Conservation (phyloP, 2,113 vertebrate genomes). For the Dermatemys mawii region DNA sequence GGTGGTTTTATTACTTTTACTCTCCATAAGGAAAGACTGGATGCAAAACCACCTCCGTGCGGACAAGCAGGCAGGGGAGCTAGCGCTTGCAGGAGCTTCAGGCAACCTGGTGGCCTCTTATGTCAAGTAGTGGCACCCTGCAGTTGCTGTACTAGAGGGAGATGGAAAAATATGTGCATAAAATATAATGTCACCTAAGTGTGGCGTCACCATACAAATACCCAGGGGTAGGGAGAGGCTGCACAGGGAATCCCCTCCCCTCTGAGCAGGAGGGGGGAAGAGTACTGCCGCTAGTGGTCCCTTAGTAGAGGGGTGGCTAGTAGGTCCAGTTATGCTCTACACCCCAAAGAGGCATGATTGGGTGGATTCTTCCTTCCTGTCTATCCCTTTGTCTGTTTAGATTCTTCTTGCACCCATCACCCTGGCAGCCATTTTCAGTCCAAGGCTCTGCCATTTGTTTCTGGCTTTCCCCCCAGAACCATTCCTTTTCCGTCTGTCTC, state of each 20-base stretch:
- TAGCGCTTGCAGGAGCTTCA: not conserved
- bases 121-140: not conserved
- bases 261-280: not conserved
- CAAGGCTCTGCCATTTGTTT: rapidly evolving
- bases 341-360: not conserved
- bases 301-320: not conserved
- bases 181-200: not conserved
- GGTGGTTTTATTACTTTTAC: conserved; percentile 53
- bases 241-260: rapidly evolving
- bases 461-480: not conserved
- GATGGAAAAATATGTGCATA: not conserved
- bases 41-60: not conserved
- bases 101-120: not conserved
- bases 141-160: rapidly evolving
- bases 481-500: not conserved
- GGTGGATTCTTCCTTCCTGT: not conserved
- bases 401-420: not conserved
- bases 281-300: not conserved
- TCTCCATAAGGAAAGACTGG: conserved; percentile 41
- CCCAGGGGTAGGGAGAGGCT: not conserved
- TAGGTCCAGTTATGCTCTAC: not conserved
- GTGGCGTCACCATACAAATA: rapidly evolving
- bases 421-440: not conserved
- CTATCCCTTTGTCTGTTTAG: not conserved
- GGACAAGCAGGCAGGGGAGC: not conserved